Evolutionary conservation across 2,888 invertebrate genomes (phyloP).

Genomic region (Melinaea menophilus): DNA sequence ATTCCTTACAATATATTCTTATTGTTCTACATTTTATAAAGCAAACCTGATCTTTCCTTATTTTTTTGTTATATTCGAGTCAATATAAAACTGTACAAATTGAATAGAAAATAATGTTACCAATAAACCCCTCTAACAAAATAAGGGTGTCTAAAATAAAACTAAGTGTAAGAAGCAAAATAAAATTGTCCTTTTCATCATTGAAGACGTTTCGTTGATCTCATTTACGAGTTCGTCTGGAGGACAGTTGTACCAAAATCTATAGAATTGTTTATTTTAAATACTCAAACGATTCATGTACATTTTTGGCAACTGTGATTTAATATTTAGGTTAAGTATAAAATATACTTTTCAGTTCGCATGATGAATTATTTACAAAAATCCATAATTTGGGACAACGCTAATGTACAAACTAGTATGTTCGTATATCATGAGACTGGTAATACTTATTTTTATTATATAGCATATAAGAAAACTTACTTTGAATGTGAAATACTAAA

Average conservation of each 20-base stretch:
- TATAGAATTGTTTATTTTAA: constrained; percentile 3
- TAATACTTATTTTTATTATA: constrained; percentile 3
- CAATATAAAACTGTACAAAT: neutral
- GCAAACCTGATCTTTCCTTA: no score
- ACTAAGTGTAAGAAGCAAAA: constrained; percentile 14
- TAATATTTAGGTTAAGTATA: neutral
- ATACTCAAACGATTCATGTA: neutral
- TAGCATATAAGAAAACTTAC: constrained; percentile 10
- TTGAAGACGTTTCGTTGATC: constrained; percentile 13
- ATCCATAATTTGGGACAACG: constrained; percentile 47
- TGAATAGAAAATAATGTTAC: neutral
- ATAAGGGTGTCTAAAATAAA: constrained; percentile 16
- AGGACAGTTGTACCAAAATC: constrained; percentile 12
- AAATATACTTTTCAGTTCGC: constrained; percentile 38
- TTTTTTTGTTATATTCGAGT: no score
- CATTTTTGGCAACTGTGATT: neutral
- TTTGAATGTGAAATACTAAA: neutral
- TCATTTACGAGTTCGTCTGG: constrained; percentile 23
- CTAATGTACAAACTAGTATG: constrained; percentile 49
- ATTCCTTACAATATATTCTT: no score
- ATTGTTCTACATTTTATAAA: no score
- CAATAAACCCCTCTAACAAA: constrained; percentile 10
- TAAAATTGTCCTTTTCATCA: constrained; percentile 12
- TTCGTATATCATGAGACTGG: constrained; percentile 50
- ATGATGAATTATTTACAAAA: constrained; percentile 44